A percentile compares a stretch with the other conserved stretches of the same genome.
These are phyloP conservation scores for Cyaniris semiargus DNA, from an alignment of 2,888 invertebrate genomes.

Conservation along the genomic window DNA sequence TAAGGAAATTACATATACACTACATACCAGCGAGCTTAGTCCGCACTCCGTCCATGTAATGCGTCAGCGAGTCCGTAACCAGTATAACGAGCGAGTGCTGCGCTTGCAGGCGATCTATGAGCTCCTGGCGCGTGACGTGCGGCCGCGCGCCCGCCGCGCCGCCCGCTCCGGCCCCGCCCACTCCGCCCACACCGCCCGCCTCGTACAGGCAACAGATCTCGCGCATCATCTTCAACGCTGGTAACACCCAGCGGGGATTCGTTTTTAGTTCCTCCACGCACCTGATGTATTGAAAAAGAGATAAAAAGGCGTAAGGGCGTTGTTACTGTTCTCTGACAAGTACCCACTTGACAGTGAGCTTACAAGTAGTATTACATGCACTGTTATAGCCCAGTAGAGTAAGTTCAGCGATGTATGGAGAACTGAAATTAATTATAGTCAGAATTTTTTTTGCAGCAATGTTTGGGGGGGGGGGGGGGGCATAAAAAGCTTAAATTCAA, in stretches of 20 bases:
- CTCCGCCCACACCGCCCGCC: conserved; percentile 79
- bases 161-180: conserved; percentile 36
- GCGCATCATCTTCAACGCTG: conserved; percentile 95
- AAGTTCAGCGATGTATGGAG: too few species aligned
- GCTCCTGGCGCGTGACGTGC: conserved; percentile 82
- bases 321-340: too few species aligned
- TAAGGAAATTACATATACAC: background rate
- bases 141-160: conserved; percentile 60
- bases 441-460: too few species aligned
- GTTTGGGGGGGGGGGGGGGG: too few species aligned
- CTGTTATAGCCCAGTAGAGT: too few species aligned
- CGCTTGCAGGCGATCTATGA: conserved; percentile 94
- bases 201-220: conserved; percentile 98
- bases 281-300: conserved; percentile 45
- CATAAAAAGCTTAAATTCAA: too few species aligned
- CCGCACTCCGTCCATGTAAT: conserved; percentile 94
- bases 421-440: too few species aligned
- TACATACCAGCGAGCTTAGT: conserved; percentile 63
- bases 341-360: background rate
- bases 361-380: background rate
- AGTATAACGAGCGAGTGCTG: conserved; percentile 96
- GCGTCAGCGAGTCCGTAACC: conserved; percentile 94
- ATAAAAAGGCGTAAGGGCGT: background rate
- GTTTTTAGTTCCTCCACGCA: conserved; percentile 96
- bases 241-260: conserved; percentile 94